Base-by-base conservation (phyloP, 2,113 vertebrate species). In the Takifugu flavidus region DNA sequence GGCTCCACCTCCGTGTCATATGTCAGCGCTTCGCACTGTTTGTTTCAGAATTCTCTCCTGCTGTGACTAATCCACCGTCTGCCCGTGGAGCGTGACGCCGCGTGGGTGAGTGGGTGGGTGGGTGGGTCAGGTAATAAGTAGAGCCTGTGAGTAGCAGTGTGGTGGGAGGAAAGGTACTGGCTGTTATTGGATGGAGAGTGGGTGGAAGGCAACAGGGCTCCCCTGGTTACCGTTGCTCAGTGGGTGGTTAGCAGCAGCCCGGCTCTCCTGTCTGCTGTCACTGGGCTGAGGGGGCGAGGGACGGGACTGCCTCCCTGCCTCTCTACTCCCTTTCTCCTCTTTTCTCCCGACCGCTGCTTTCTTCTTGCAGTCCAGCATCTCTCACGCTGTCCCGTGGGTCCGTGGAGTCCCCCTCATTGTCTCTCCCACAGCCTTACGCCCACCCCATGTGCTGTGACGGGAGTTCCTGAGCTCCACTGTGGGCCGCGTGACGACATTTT, bases 211-310 rank as follows among this genome's bases (percentile, higher is more conserved):
- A 47, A 61, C 65, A 85, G 84, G 87, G 82, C 87, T 89, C 87
- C 85, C 87, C 85, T 89, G 80, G 87, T 82, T 86, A 89, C 87
- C 77, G 83, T 84, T 86, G 70, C 83, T 82, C 83, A 79, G 82
- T 87, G 85, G 85, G 85, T 84, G 85, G 82, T 67, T 64, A 65
- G 57, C 62, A 46, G 84, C 77, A 81, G 51, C 75, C 75, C 70
- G 85, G 81, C 78, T 86, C 83, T 84, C 84, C 81, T 83, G 73
- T 66, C 75, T 69, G 44, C 60, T 68, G 80, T 86, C 65, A 34
- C 73, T 76, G 78, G 74, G 83, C 77, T 84, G 80, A 87, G 84
- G 83, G 86, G 85, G 85, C 82, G 75, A 83, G 27, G 70, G 77
- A 73, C 55, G 77, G 80, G 84, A 79, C 84, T 87, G 77, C 81